Percentiles rank a stretch among this genome's conserved stretches.
phyloP scores from a whole-genome alignment of 2,888 invertebrate species.

The Alviniconcha strummeri region DNA sequence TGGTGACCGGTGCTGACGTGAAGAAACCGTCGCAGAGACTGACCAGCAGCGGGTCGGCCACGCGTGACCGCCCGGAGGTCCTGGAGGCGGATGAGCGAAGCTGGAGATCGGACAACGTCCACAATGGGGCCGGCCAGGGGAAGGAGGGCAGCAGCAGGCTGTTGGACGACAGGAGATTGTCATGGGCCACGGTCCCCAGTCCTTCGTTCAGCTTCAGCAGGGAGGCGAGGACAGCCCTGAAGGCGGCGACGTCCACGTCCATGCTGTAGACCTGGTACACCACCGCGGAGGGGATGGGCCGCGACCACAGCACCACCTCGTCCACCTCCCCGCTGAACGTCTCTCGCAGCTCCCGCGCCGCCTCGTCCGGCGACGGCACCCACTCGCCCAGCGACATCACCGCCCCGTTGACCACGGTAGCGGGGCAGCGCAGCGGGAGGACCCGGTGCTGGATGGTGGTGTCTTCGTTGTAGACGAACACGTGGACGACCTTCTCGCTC shows the following conservation, averaged over 20 bases:
- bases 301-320: constrained; percentile 55
- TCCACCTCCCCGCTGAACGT: constrained; percentile 53
- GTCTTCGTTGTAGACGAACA: constrained; percentile 50
- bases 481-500: constrained; percentile 39
- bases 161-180: constrained; percentile 45
- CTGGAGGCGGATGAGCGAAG: constrained; percentile 38
- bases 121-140: constrained; percentile 59
- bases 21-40: constrained; percentile 47
- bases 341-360: constrained; percentile 36
- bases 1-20: constrained; percentile 36
- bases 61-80: constrained; percentile 16
- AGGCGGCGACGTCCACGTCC: constrained; percentile 52
- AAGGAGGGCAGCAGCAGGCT: constrained; percentile 51
- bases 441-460: constrained; percentile 47
- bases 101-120: constrained; percentile 50
- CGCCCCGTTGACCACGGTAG: constrained; percentile 49
- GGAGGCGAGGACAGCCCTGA: constrained; percentile 46
- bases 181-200: constrained; percentile 50
- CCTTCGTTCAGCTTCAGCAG: constrained; percentile 55
- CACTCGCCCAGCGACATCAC: constrained; percentile 53
- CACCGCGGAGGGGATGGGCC: constrained; percentile 47
- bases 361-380: constrained; percentile 48
- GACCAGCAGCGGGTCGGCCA: constrained; percentile 36
- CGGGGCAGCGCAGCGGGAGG: constrained; percentile 41
- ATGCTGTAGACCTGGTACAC: constrained; percentile 55